Conservation (phyloP, 1,140 invertebrate genomes). For the Sipha flava region DNA sequence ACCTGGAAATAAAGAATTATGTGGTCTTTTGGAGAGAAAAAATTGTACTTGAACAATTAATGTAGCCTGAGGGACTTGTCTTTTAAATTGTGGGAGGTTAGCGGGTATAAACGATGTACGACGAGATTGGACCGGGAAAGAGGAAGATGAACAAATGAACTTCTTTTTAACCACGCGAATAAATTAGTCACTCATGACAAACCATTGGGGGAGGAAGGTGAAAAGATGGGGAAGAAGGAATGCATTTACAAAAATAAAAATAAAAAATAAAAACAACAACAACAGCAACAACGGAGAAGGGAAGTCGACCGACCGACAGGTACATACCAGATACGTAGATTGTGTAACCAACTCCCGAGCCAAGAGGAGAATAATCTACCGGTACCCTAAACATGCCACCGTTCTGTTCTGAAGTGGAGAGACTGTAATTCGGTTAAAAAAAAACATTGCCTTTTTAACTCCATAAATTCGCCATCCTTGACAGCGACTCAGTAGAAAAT, state of each 20-base stretch:
- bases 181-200: constrained; percentile 28
- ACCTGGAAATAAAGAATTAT: constrained; percentile 20
- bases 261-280: background rate
- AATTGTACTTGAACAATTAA: constrained; percentile 18
- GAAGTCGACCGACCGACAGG: constrained; percentile 9
- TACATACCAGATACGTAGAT: constrained; percentile 22
- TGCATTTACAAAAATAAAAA: background rate
- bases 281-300: background rate
- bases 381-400: background rate
- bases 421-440: constrained; percentile 18
- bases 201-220: background rate
- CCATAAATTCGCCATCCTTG: constrained; percentile 23
- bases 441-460: constrained; percentile 22
- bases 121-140: background rate
- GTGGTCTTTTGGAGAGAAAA: background rate
- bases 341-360: background rate
- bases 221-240: background rate
- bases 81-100: constrained; percentile 27
- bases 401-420: background rate
- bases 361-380: constrained; percentile 7
- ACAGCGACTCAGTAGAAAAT: constrained; percentile 18
- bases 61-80: constrained; percentile 27
- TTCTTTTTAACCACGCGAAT: constrained; percentile 26
- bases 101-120: background rate
- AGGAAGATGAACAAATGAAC: constrained; percentile 13